phyloP scores from a whole-genome alignment of 2,888 invertebrate genomes.

The Chrysolina americana region DNA sequence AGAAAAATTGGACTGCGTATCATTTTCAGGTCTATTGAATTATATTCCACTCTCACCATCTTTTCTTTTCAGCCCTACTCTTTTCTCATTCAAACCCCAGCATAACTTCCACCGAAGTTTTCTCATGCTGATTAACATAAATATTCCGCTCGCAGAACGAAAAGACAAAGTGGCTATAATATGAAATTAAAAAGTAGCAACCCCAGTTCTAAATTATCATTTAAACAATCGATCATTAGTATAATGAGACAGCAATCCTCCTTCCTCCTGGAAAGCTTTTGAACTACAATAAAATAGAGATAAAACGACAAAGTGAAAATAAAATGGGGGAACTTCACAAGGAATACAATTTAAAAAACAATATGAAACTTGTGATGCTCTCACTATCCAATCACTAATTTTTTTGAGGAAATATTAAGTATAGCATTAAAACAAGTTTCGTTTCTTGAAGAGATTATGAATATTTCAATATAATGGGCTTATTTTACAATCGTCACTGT shows the following conservation, averaged over 20 bases:
- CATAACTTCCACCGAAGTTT: constrained; percentile 60
- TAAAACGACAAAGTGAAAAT: constrained; percentile 46
- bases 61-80: constrained; percentile 53
- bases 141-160: constrained; percentile 55
- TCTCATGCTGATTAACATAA: constrained; percentile 63
- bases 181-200: constrained; percentile 47
- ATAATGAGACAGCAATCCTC: constrained; percentile 47
- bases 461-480: no score
- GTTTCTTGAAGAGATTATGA: no score
- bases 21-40: constrained; percentile 61
- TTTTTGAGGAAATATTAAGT: no score
- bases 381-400: background rate
- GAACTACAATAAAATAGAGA: constrained; percentile 48
- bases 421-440: no score
- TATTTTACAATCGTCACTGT: no score
- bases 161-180: constrained; percentile 43
- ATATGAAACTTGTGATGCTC: background rate
- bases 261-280: constrained; percentile 41
- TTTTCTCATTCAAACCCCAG: constrained; percentile 56
- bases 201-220: constrained; percentile 50
- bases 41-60: constrained; percentile 60
- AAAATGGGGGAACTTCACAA: constrained; percentile 40
- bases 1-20: constrained; percentile 55
- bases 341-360: background rate
- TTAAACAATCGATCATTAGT: constrained; percentile 57